A percentile compares a stretch with the other conserved stretches of the same genome.
phyloP scores from a whole-genome alignment of 1,140 invertebrate species.

The Batillaria attramentaria region DNA sequence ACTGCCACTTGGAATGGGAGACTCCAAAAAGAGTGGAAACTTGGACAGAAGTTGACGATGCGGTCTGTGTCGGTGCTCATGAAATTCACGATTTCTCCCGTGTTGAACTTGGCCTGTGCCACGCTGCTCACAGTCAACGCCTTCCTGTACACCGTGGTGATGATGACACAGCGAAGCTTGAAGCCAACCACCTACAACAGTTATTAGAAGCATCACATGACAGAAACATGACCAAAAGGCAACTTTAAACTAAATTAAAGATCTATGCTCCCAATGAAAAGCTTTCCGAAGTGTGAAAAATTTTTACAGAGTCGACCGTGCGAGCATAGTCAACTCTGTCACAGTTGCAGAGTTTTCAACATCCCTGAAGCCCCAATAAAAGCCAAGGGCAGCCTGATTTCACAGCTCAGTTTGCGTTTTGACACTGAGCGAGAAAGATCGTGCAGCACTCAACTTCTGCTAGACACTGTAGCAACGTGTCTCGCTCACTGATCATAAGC shows the following conservation, averaged over 20 bases:
- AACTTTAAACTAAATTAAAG: no score
- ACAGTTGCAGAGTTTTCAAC: background rate
- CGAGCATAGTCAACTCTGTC: background rate
- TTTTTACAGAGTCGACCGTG: no score
- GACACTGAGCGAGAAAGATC: no score
- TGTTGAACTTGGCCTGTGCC: slow-evolving; percentile 75
- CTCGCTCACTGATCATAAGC: no score
- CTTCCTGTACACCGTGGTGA: slow-evolving; percentile 91
- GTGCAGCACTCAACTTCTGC: no score
- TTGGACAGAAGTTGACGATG: slow-evolving; percentile 95
- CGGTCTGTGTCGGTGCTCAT: slow-evolving; percentile 97
- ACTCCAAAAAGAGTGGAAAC: slow-evolving; percentile 97
- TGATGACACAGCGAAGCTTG: slow-evolving; percentile 87
- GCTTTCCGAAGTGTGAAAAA: no score
- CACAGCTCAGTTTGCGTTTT: no score
- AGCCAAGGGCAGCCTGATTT: no score
- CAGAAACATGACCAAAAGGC: no score
- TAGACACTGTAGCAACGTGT: no score
- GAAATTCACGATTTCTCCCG: slow-evolving; percentile 94
- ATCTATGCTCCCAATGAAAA: no score
- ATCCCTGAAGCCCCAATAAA: no score
- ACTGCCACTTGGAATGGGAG: slow-evolving; percentile 80
- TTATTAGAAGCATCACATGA: background rate
- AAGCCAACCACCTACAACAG: slow-evolving; percentile 86
- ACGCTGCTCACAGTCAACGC: slow-evolving; percentile 72